Conservation (phyloP, 2,797 vertebrate species). For the Euthynnus affinis region DNA sequence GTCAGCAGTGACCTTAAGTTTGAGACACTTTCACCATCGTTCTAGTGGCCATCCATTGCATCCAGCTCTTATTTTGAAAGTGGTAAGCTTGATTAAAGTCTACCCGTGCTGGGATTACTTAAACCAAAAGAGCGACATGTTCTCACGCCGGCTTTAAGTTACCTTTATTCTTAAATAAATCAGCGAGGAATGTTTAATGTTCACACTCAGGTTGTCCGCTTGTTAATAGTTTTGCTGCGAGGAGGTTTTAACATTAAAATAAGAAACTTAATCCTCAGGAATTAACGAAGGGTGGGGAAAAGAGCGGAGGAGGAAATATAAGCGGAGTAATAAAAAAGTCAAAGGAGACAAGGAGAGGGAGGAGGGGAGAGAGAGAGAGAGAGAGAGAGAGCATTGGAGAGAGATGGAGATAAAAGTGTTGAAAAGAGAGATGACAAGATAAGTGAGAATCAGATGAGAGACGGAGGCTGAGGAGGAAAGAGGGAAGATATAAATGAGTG, state of each 20-base stretch:
- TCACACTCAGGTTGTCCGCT: not conserved
- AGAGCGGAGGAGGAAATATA: slow-evolving; percentile 24
- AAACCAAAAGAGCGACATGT: not conserved
- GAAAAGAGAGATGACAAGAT: slow-evolving; percentile 12
- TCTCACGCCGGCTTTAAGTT: not conserved
- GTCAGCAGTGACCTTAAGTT: too few relatives aligned
- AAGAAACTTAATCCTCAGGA: not conserved
- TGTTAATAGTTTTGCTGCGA: not conserved
- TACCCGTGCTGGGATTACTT: not conserved
- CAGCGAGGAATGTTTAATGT: not conserved
- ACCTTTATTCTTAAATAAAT: not conserved
- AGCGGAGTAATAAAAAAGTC: not conserved
- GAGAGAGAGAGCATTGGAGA: not conserved
- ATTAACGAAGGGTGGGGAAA: slow-evolving; percentile 60
- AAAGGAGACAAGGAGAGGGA: not conserved
- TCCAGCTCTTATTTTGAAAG: too few relatives aligned
- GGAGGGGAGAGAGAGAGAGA: too few relatives aligned
- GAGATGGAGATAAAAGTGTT: slow-evolving; percentile 35
- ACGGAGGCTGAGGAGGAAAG: slow-evolving; percentile 51
- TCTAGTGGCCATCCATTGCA: too few relatives aligned
- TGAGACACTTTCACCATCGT: too few relatives aligned
- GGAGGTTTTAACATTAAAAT: not conserved
- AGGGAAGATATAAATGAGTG: not conserved
- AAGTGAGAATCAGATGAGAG: slow-evolving; percentile 37
- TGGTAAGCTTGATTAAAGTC: too few relatives aligned